These are phyloP conservation scores for Parauchenoglanis ngamensis DNA, from an alignment of 2,797 vertebrate species.

Conservation along the genomic window DNA sequence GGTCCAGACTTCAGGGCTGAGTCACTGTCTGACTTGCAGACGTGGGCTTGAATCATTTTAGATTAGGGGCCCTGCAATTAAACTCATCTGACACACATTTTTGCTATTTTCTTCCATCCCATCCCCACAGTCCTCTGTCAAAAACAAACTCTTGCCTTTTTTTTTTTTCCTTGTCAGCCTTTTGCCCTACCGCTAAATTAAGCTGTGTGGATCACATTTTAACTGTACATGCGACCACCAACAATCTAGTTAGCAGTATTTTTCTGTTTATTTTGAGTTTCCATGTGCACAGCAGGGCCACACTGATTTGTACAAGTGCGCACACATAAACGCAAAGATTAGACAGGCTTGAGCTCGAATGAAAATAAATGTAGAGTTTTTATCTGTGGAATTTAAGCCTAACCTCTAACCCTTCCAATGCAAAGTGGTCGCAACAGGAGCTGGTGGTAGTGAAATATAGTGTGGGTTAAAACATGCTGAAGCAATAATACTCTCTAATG, in stretches of 20 bases:
- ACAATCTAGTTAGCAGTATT: slow-evolving; percentile 58
- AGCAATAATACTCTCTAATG: slow-evolving; percentile 67
- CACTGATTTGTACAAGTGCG: slow-evolving; percentile 16
- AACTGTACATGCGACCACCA: slow-evolving; percentile 60
- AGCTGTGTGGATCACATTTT: slow-evolving; percentile 47
- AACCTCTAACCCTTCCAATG: slow-evolving; percentile 49
- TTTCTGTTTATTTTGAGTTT: slow-evolving; percentile 60
- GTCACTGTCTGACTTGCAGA: slow-evolving; percentile 58
- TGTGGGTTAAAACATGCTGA: slow-evolving; percentile 64
- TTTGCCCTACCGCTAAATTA: slow-evolving; percentile 53
- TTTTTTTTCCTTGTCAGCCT: slow-evolving; percentile 39
- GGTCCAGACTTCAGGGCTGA: slow-evolving; percentile 51
- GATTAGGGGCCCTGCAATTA: slow-evolving; percentile 61
- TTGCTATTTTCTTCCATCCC: slow-evolving; percentile 56
- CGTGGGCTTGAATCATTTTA: slow-evolving; percentile 57
- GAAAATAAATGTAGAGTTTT: slow-evolving; percentile 57
- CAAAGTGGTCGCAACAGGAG: slow-evolving; percentile 56
- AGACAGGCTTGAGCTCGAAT: slow-evolving; percentile 33
- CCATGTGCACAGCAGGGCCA: slow-evolving; percentile 54
- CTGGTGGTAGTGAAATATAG: slow-evolving; percentile 56
- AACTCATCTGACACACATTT: slow-evolving; percentile 60
- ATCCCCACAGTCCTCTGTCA: slow-evolving; percentile 45
- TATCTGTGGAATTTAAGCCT: slow-evolving; percentile 60
- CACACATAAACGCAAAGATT: slow-evolving; percentile 34
- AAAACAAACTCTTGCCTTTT: slow-evolving; percentile 52